Percentiles rank a stretch among this genome's conserved stretches.
Evolutionary conservation across 2,888 invertebrate species (phyloP).

Genomic region (Standfussiana lucernea): DNA sequence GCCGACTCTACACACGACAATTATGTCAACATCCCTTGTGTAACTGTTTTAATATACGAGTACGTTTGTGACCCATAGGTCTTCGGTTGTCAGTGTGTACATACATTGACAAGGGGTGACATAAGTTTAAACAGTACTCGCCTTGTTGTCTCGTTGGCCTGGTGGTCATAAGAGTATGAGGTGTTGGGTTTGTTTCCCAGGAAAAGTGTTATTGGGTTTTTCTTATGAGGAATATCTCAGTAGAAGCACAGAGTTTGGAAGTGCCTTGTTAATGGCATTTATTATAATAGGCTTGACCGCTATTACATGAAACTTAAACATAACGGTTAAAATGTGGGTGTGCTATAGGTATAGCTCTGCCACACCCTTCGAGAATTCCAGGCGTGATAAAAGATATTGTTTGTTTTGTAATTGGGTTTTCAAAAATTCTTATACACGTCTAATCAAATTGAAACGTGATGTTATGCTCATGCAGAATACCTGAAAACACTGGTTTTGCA

Average conservation of each 20-base stretch:
- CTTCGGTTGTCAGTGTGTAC: slow-evolving; percentile 7
- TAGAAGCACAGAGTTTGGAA: background rate
- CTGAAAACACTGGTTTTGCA: background rate
- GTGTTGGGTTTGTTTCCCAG: background rate
- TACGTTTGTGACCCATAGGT: slow-evolving; percentile 29
- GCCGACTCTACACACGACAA: slow-evolving; percentile 69
- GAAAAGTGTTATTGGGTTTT: background rate
- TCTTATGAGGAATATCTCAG: background rate
- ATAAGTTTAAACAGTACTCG: background rate
- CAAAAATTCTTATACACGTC: background rate
- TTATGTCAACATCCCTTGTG: slow-evolving; percentile 65
- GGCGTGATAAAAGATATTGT: background rate
- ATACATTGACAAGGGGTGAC: slow-evolving; percentile 9
- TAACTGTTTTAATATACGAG: slow-evolving; percentile 48
- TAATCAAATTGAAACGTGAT: background rate
- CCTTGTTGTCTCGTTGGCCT: background rate
- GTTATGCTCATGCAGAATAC: background rate
- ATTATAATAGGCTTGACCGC: background rate
- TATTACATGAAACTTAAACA: background rate
- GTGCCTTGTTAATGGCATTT: background rate
- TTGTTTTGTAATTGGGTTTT: background rate
- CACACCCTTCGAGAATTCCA: background rate
- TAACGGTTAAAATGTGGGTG: background rate
- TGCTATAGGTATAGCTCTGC: background rate
- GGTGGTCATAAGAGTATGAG: background rate